Evolutionary conservation across 2,113 vertebrate genomes (phyloP).

Genomic region (Brachyistius frenatus): DNA sequence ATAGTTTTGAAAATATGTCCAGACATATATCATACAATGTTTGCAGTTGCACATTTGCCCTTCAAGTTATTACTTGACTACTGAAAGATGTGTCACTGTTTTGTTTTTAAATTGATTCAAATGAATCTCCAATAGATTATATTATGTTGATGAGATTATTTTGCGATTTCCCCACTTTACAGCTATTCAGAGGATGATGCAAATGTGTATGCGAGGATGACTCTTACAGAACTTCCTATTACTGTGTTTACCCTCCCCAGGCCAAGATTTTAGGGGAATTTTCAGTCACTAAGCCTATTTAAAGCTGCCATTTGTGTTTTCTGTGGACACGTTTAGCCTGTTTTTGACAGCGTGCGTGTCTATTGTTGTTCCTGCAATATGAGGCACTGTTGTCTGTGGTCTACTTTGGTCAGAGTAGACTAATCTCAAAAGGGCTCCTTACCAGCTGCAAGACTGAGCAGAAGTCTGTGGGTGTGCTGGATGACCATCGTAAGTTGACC

Average conservation of each 20-base stretch:
- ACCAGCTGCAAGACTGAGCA: slow-evolving; percentile 63
- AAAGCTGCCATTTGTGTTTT: slow-evolving; percentile 70
- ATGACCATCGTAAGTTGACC: background rate
- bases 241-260: slow-evolving; percentile 65
- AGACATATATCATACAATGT: too few relatives aligned
- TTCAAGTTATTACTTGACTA: too few relatives aligned
- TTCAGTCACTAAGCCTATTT: slow-evolving; percentile 72
- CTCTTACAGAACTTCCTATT: slow-evolving; percentile 73
- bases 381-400: slow-evolving; percentile 57
- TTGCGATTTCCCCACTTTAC: slow-evolving; percentile 6
- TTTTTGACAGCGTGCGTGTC: slow-evolving; percentile 71
- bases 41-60: too few relatives aligned
- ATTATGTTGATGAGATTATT: background rate
- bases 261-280: slow-evolving; percentile 79
- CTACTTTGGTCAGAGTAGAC: slow-evolving; percentile 65
- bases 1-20: too few relatives aligned
- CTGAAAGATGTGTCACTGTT: too few relatives aligned
- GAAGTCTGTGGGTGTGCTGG: slow-evolving; percentile 22
- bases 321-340: slow-evolving; percentile 48
- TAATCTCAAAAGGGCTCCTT: slow-evolving; percentile 57
- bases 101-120: background rate
- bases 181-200: slow-evolving; percentile 58
- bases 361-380: slow-evolving; percentile 67
- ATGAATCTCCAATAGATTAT: background rate
- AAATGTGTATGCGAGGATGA: slow-evolving; percentile 52